These are phyloP conservation scores for Cyphomyrus plagiostoma DNA, from an alignment of 2,113 vertebrate species.

Conservation along the genomic window DNA sequence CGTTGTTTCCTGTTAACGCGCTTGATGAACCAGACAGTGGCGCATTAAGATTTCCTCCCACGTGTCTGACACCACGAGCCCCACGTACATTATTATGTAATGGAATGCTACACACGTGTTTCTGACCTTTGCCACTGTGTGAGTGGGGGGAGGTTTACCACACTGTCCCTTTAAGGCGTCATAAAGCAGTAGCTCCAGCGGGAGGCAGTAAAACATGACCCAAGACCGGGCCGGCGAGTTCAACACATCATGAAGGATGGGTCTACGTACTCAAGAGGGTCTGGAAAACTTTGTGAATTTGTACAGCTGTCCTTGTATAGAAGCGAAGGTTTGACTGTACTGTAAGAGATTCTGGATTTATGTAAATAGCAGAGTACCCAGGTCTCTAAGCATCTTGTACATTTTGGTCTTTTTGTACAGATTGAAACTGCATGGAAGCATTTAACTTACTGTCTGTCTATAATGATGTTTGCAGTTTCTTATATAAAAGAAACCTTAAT, in stretches of 20 bases:
- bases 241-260: neutral
- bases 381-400: slow-evolving; percentile 59
- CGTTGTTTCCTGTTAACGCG: neutral
- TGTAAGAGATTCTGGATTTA: slow-evolving; percentile 48
- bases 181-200: neutral
- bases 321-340: slow-evolving; percentile 61
- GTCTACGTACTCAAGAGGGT: neutral
- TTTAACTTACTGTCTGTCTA: slow-evolving; percentile 81
- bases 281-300: slow-evolving; percentile 46
- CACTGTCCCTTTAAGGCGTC: neutral
- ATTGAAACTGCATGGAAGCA: slow-evolving; percentile 82
- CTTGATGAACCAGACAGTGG: neutral
- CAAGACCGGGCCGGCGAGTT: neutral
- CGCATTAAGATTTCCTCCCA: neutral
- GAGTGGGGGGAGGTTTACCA: neutral
- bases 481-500: slow-evolving; percentile 65
- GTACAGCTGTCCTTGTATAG: slow-evolving; percentile 61
- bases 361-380: slow-evolving; percentile 75
- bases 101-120: neutral
- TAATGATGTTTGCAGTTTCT: slow-evolving; percentile 86
- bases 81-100: neutral
- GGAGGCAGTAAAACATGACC: neutral
- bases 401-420: slow-evolving; percentile 70
- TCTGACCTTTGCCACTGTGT: slow-evolving; percentile 2
- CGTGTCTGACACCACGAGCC: neutral